A percentile compares a stretch with the other conserved stretches of the same genome.
Conservation (phyloP, 2,888 invertebrate species). For the Cryptus armator region DNA sequence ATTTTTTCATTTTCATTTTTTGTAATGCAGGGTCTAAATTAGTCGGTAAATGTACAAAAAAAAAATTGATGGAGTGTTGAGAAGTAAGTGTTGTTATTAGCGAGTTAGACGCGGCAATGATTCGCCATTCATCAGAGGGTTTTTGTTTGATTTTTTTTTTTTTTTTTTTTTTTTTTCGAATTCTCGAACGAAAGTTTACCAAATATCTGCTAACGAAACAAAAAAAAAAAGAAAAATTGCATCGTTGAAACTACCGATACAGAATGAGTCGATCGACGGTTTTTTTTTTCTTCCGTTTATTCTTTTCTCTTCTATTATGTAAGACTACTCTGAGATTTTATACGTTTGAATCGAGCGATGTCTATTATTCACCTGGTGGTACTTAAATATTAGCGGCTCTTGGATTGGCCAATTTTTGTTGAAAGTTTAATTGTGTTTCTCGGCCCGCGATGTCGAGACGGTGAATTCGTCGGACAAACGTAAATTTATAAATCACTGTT, state of each 20-base stretch:
- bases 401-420: conserved; percentile 26
- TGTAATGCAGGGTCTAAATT: conserved; percentile 63
- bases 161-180: conserved; percentile 30
- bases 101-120: conserved; percentile 61
- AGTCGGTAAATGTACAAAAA: conserved; percentile 60
- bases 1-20: conserved; percentile 20
- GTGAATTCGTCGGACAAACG: conserved; percentile 16
- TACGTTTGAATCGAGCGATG: conserved; percentile 19
- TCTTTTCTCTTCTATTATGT: conserved; percentile 22
- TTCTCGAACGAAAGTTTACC: conserved; percentile 62
- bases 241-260: conserved; percentile 36
- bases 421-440: conserved; percentile 2
- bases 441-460: not conserved
- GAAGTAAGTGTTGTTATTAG: conserved; percentile 68
- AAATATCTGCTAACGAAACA: conserved; percentile 64
- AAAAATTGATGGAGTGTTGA: conserved; percentile 36
- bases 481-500: conserved; percentile 53
- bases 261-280: conserved; percentile 4
- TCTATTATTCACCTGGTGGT: conserved; percentile 49
- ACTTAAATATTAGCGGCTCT: conserved; percentile 45
- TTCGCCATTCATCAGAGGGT: conserved; percentile 62
- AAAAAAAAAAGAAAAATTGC: conserved; percentile 7
- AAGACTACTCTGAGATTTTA: conserved; percentile 30
- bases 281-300: not conserved
- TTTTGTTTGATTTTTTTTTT: conserved; percentile 55